Evolutionary conservation across 2,888 invertebrate species (phyloP).

Genomic region (Drosophila neonasuta): DNA sequence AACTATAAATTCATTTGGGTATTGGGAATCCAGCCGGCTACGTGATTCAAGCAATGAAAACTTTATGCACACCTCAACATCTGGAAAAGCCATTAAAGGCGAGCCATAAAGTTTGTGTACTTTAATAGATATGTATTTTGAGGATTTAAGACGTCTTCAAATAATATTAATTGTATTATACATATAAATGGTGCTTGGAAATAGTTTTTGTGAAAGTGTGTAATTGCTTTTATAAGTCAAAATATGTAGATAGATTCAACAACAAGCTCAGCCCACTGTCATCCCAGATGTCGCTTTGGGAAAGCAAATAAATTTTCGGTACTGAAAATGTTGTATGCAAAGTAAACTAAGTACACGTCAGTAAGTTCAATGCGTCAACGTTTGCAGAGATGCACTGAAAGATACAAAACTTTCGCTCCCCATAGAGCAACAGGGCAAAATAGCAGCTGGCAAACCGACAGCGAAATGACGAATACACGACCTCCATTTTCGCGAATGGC

Average conservation of each 20-base stretch:
- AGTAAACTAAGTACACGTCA: constrained; percentile 47
- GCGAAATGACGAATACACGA: constrained; percentile 59
- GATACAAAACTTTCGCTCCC: constrained; percentile 53
- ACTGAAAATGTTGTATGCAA: constrained; percentile 37
- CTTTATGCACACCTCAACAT: not conserved
- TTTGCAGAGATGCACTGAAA: constrained; percentile 33
- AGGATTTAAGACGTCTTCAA: not conserved
- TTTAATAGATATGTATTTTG: not conserved
- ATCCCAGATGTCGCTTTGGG: constrained; percentile 48
- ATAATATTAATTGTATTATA: not conserved
- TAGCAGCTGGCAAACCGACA: constrained; percentile 17
- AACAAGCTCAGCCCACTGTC: not conserved
- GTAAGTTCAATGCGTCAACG: constrained; percentile 35
- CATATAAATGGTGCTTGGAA: not conserved
- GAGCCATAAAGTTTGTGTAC: not conserved
- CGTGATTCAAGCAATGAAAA: constrained; percentile 46
- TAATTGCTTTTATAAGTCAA: not conserved
- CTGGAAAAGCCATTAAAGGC: not conserved
- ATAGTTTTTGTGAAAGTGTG: not conserved
- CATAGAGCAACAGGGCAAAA: constrained; percentile 12
- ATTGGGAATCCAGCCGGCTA: constrained; percentile 53
- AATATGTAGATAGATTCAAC: not conserved
- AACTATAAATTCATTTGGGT: constrained; percentile 67
- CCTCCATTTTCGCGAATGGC: constrained; percentile 35
- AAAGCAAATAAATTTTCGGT: constrained; percentile 55